A percentile compares a stretch with the other conserved stretches of the same genome.
These are phyloP conservation scores for Cybosia mesomella DNA, from an alignment of 2,888 invertebrate species.

Conservation along the genomic window DNA sequence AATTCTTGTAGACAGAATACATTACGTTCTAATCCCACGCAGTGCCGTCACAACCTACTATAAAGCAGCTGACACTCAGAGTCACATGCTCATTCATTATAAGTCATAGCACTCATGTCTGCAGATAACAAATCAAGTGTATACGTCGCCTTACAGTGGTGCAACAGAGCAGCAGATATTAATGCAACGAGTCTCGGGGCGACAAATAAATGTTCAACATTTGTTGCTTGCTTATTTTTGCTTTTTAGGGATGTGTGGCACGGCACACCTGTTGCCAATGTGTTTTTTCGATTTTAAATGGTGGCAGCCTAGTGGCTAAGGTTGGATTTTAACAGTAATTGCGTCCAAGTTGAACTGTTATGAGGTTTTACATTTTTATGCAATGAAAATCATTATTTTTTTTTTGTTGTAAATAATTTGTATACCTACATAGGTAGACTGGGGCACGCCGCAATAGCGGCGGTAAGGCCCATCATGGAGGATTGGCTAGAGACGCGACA, in stretches of 20 bases:
- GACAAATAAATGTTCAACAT: conserved; percentile 2
- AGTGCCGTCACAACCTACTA: background rate
- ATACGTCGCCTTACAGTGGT: conserved; percentile 14
- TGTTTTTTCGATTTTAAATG: no score
- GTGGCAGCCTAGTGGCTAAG: no score
- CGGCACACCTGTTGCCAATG: background rate
- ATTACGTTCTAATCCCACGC: background rate
- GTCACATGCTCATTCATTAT: conserved; percentile 44
- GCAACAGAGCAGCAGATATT: conserved; percentile 8
- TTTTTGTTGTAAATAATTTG: no score
- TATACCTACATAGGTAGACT: no score
- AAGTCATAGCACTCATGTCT: conserved; percentile 27
- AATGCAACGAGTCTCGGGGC: conserved; percentile 2
- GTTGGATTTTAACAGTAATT: no score
- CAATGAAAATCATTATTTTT: no score
- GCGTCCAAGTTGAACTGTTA: no score
- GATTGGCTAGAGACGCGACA: no score
- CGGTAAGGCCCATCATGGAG: no score
- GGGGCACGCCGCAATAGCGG: no score
- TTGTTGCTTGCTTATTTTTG: background rate
- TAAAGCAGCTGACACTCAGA: conserved; percentile 39
- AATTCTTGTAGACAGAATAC: background rate
- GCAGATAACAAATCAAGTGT: conserved; percentile 37
- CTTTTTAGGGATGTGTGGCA: background rate
- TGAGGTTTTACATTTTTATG: no score